These are phyloP conservation scores for Acrocyrtus sp. DNA, from an alignment of 2,888 invertebrate species.

Conservation along the genomic window DNA sequence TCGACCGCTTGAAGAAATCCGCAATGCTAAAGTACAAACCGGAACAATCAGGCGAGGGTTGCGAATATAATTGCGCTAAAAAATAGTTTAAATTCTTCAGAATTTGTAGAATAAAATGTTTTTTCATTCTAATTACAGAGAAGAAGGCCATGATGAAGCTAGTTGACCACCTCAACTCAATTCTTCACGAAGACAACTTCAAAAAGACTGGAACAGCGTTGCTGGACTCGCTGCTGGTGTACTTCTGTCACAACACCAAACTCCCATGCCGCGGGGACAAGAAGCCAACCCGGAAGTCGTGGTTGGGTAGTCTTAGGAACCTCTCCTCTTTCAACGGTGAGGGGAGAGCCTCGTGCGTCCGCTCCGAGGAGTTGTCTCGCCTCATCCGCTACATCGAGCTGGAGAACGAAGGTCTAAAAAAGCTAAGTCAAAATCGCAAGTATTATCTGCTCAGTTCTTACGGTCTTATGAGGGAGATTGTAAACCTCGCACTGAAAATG, in stretches of 20 bases:
- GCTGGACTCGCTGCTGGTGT: conserved; percentile 81
- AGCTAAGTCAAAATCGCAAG: conserved; percentile 53
- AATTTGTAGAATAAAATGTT: not conserved
- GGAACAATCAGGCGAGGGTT: conserved; percentile 47
- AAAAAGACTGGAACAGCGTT: conserved; percentile 61
- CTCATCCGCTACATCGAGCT: conserved; percentile 86
- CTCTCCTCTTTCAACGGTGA: conserved; percentile 66
- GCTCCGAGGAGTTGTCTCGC: conserved; percentile 78
- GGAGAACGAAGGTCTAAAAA: conserved; percentile 68
- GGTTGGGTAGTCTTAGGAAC: conserved; percentile 49
- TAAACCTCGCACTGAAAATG: conserved; percentile 57
- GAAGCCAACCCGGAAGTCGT: conserved; percentile 52
- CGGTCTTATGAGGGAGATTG: conserved; percentile 62
- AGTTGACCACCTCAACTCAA: conserved; percentile 55
- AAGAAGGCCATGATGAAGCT: conserved; percentile 57
- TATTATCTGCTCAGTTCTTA: conserved; percentile 60
- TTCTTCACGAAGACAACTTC: conserved; percentile 55
- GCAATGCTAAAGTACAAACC: conserved; percentile 57
- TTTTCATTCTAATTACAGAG: conserved; percentile 38
- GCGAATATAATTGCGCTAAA: not conserved
- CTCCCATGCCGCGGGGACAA: conserved; percentile 77
- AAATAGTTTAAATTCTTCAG: not conserved
- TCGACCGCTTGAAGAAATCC: conserved; percentile 71
- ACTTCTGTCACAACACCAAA: conserved; percentile 84
- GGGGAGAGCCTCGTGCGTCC: conserved; percentile 71